Evolutionary conservation across 1,140 invertebrate species (phyloP).

Genomic region (Akabosia matsudoensis): DNA sequence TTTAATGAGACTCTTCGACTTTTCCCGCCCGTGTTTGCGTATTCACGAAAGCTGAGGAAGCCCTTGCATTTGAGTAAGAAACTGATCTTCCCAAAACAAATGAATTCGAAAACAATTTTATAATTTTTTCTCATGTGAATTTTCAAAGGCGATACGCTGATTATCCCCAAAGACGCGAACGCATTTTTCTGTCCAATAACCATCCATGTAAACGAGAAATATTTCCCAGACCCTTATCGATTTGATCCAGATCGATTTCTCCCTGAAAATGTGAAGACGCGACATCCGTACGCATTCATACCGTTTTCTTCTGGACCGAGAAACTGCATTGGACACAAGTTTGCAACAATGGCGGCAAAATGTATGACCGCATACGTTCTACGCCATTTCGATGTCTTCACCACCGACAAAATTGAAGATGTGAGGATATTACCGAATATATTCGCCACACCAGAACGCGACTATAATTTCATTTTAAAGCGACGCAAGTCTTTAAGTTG

Average conservation of each 20-base stretch:
- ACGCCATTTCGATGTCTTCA: background rate
- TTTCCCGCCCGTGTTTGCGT: background rate
- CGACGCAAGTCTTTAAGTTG: no score
- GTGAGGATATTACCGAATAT: background rate
- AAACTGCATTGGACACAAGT: background rate
- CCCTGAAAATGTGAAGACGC: background rate
- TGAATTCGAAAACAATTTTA: background rate
- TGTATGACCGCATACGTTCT: background rate
- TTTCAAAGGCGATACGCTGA: background rate
- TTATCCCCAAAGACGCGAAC: background rate
- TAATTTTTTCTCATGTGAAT: background rate
- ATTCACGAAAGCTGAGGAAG: background rate
- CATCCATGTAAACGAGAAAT: constrained; percentile 39
- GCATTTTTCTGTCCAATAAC: background rate
- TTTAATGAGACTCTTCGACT: background rate
- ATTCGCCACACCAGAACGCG: background rate
- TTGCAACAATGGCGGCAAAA: background rate
- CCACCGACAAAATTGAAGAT: background rate
- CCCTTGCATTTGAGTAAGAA: background rate
- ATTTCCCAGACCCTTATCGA: constrained; percentile 53
- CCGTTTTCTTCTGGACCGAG: constrained; percentile 21
- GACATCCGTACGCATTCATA: constrained; percentile 24
- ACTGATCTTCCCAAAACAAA: background rate
- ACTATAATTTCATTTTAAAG: constrained; percentile 7
- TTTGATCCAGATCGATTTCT: constrained; percentile 55